phyloP scores from a whole-genome alignment of 2,888 invertebrate genomes.

The Cosmorhoe ocellata region DNA sequence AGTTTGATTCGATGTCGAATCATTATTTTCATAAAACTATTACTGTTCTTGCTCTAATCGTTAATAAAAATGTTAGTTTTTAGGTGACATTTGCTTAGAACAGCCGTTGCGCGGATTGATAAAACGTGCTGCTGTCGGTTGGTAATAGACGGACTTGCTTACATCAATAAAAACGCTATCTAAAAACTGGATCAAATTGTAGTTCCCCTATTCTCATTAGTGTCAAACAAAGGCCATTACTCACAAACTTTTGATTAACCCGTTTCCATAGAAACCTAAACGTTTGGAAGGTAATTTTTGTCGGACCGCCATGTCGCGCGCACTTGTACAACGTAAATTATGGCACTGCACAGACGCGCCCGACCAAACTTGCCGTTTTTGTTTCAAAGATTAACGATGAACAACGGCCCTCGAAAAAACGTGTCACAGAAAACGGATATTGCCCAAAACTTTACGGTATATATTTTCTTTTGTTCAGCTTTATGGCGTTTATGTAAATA shows the following conservation, averaged over 20 bases:
- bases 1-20: no score
- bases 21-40: no score
- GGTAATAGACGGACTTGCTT: no score
- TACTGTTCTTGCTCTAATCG: no score
- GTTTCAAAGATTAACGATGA: constrained; percentile 81
- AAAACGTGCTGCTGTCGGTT: no score
- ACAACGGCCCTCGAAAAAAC: constrained; percentile 75
- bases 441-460: constrained; percentile 70
- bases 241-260: constrained; percentile 22
- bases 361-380: constrained; percentile 75
- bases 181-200: neutral
- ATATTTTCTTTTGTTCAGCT: constrained; percentile 69
- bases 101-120: no score
- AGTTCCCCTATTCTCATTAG: constrained; percentile 1
- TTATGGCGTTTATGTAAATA: constrained; percentile 67
- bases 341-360: constrained; percentile 61
- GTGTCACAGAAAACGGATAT: constrained; percentile 76
- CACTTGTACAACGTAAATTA: constrained; percentile 74
- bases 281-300: constrained; percentile 52
- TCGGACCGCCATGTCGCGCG: constrained; percentile 62
- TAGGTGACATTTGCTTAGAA: no score
- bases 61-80: no score
- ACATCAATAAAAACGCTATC: neutral
- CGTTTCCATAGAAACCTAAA: constrained; percentile 24
- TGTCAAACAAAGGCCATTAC: constrained; percentile 10